Percentiles rank a stretch among this genome's conserved stretches.
These are phyloP conservation scores for Struthidea cinerea DNA, from an alignment of 2,113 vertebrate species.

Conservation along the genomic window DNA sequence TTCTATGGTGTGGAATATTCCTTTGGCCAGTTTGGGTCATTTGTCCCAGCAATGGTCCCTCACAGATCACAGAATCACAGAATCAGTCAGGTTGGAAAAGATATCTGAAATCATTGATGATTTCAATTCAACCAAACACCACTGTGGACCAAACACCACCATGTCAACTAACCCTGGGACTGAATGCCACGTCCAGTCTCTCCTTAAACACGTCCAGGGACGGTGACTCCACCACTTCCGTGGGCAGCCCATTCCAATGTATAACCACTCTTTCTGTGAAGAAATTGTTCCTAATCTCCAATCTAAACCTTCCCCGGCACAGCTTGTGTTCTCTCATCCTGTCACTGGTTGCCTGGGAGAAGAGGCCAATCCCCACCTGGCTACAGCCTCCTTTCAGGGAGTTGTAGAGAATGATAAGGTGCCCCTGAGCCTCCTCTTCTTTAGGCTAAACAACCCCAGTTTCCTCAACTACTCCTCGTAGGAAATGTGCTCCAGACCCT, in stretches of 20 bases:
- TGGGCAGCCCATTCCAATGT: background rate
- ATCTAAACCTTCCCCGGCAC: background rate
- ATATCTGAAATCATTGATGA: background rate
- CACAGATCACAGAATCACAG: background rate
- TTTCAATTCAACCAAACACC: background rate
- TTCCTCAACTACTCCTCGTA: background rate
- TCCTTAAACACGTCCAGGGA: background rate
- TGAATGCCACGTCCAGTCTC: background rate
- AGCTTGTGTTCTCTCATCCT: background rate
- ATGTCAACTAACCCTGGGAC: background rate
- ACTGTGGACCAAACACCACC: background rate
- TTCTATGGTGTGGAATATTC: background rate
- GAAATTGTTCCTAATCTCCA: background rate
- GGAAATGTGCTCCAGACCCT: background rate
- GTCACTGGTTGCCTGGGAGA: background rate
- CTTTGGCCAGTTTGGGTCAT: background rate
- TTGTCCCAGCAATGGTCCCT: background rate
- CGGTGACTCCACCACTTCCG: background rate
- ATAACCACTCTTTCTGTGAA: background rate
- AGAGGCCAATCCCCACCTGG: background rate
- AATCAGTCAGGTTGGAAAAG: background rate
- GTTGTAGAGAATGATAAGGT: background rate
- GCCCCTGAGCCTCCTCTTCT: background rate
- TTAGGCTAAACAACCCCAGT: background rate
- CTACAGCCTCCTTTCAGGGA: background rate